Evolutionary conservation across 2,797 vertebrate genomes (phyloP), one percentile per base, ranked within the genome.

Genomic region (Tauraco hartlaubi): DNA sequence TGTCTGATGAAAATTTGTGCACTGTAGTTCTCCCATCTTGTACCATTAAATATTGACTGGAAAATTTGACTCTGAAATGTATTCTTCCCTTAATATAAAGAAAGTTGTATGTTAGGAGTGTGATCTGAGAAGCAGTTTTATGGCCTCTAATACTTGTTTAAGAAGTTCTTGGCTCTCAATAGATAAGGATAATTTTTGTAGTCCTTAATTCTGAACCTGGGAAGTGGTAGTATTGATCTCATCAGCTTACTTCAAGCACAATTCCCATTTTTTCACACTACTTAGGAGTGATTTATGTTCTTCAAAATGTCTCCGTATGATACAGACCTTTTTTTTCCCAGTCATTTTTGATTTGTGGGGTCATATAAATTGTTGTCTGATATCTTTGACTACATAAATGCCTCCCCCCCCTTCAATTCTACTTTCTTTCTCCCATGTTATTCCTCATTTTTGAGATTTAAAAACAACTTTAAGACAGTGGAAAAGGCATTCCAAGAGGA

Each of bases 181-280:
- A 93, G 79, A 78, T 90, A 96, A 95, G 58, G 72, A 75, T 67
- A 69, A 77, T 83, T 93, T 96, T 96, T 96, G 67, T 87, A 76
- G 56, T 88, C 74, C 69, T 96, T 75, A 90, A 67, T 97, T 97
- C 95, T 90, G 67, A 95, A 94, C 79, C 63, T 80, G 73, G 92
- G 67, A 96, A 92, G 77, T 61, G 55, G 71, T 55, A 79, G 39
- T 78, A 55, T 83, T 69, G 91, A 96, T 71, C 76, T 97, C 18
- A 80, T 94, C 87, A 88, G 66, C 79, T 71, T 72, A 63, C 59
- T 95, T 95, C 66, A 92, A 88, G 75, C 66, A 91, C 82, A 94
- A 68, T 72, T 92, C 84, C 66, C 58, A 64, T 81, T 94, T 96
- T 93, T 80, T 54, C 78, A 7, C n/a, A 7, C 43, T 85, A 39